Percentiles rank a stretch among this genome's conserved stretches.
These are phyloP conservation scores for Pseudopipra pipra DNA, from an alignment of 2,113 vertebrate species.

Conservation along the genomic window DNA sequence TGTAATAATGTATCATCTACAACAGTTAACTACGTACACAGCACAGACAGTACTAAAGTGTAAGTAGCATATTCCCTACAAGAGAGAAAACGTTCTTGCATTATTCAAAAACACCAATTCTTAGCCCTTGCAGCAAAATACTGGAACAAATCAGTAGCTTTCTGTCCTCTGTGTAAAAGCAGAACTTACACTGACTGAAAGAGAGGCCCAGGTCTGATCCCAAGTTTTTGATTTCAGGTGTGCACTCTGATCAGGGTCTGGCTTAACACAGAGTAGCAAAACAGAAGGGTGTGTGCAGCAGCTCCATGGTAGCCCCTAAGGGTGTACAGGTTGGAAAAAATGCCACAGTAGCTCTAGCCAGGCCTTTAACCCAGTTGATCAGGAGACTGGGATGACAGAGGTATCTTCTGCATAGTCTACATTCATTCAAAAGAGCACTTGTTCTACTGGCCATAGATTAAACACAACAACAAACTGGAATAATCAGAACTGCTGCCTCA, in stretches of 20 bases:
- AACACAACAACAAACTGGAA: background rate
- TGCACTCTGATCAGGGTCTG: background rate
- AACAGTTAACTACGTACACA: background rate
- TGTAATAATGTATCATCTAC: background rate
- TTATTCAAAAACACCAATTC: background rate
- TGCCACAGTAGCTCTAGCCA: background rate
- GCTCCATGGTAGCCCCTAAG: background rate
- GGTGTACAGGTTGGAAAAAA: background rate
- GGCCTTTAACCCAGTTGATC: background rate
- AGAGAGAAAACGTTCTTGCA: background rate
- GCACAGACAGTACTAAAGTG: background rate
- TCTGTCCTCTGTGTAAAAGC: background rate
- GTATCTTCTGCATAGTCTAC: background rate
- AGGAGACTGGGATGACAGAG: background rate
- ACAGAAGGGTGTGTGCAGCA: background rate
- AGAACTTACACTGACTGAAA: background rate
- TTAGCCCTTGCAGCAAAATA: background rate
- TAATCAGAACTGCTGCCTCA: background rate
- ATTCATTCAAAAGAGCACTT: background rate
- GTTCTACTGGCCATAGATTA: background rate
- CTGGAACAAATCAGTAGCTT: background rate
- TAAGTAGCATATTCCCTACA: background rate
- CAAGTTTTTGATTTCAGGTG: background rate
- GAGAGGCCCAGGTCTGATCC: accelerated
- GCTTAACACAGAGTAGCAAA: background rate